phyloP scores from a whole-genome alignment of 1,140 invertebrate species.

The Drosophila ironensis region DNA sequence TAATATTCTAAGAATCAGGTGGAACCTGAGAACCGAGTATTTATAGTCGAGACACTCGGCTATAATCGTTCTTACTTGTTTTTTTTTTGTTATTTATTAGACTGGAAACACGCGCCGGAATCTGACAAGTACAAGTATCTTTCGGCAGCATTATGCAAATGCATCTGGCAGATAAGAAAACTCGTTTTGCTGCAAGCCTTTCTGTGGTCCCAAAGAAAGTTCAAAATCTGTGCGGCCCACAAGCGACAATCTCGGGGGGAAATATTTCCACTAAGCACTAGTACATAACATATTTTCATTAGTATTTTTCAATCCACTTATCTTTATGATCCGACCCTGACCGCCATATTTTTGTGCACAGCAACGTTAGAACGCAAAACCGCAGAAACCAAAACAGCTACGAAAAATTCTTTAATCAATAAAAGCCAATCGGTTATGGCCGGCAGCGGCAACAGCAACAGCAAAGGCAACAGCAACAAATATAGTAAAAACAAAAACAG shows the following conservation, averaged over 20 bases:
- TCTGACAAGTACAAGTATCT: conserved; percentile 19
- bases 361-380: conserved; percentile 45
- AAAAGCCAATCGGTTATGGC: conserved; percentile 68
- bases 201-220: too few species aligned
- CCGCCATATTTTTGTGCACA: conserved; percentile 40
- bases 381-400: conserved; percentile 18
- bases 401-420: conserved; percentile 50
- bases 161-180: conserved; percentile 17
- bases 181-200: conserved; percentile 1
- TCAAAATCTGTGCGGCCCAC: neutral
- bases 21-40: too few species aligned
- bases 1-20: too few species aligned
- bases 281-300: too few species aligned
- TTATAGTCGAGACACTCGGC: too few species aligned
- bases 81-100: too few species aligned
- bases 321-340: conserved; percentile 49
- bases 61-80: too few species aligned
- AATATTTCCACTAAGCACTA: conserved; percentile 3
- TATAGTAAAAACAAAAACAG: neutral
- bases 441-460: conserved; percentile 23
- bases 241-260: neutral
- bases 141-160: conserved; percentile 27
- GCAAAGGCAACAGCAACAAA: neutral
- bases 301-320: conserved; percentile 21
- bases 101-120: conserved; percentile 24